These are phyloP conservation scores for Pterophyllum scalare DNA, from an alignment of 2,113 vertebrate species.

Conservation along the genomic window DNA sequence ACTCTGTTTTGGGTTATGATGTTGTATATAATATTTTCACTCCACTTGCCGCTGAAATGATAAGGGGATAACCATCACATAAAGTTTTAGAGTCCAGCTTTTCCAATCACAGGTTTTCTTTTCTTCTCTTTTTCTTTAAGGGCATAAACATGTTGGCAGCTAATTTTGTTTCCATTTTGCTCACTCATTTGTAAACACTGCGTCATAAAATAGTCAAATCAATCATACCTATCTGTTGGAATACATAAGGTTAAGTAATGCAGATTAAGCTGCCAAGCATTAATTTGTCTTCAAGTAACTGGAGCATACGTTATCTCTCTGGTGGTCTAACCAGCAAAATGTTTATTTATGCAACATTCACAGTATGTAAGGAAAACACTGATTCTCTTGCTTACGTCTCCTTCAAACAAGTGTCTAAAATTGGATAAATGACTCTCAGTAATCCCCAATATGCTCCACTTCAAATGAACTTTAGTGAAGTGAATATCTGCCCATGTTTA, in stretches of 20 bases:
- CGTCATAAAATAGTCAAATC: neutral
- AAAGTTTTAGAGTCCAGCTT: neutral
- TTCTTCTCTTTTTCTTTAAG: neutral
- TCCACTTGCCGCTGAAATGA: neutral
- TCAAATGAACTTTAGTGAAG: slow-evolving; percentile 2
- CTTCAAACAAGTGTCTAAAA: slow-evolving; percentile 6
- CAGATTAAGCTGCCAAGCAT: neutral
- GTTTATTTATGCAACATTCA: neutral
- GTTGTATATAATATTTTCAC: neutral
- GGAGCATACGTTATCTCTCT: neutral
- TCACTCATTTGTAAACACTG: neutral
- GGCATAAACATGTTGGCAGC: neutral
- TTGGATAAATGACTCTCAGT: neutral
- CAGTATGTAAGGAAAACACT: neutral
- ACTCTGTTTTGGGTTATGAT: neutral
- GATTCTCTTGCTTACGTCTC: neutral
- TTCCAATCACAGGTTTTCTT: neutral
- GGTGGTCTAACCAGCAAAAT: neutral
- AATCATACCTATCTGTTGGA: neutral
- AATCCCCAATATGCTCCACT: slow-evolving; percentile 17
- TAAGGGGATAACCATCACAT: neutral
- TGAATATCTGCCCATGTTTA: slow-evolving; percentile 37
- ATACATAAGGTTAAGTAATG: neutral
- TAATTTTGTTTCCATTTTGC: neutral
- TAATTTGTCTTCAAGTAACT: neutral